Conservation (phyloP, 1,140 invertebrate species). For the Drosophila varians region DNA sequence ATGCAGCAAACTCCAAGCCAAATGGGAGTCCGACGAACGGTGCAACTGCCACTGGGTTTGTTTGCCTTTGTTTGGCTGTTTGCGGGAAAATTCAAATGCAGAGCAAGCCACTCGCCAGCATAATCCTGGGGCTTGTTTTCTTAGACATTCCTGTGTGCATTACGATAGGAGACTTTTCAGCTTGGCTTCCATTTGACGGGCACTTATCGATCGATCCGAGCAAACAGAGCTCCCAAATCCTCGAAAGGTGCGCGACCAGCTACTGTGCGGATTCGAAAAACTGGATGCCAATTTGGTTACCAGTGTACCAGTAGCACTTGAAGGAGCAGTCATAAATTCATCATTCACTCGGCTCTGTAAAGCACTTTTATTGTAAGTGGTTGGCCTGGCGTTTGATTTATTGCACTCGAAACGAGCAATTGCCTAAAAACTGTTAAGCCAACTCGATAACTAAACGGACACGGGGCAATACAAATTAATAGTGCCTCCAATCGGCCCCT, state of each 20-base stretch:
- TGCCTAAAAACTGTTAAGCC: conserved; percentile 42
- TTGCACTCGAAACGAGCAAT: conserved; percentile 34
- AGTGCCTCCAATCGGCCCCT: conserved; percentile 45
- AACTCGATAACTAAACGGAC: conserved; percentile 51
- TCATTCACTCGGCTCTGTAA: conserved; percentile 56
- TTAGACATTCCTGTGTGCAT: conserved; percentile 61
- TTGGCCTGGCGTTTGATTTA: conserved; percentile 68
- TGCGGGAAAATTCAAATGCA: conserved; percentile 75
- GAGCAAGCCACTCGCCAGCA: conserved; percentile 56
- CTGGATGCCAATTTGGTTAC: conserved; percentile 57
- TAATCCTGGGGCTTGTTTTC: conserved; percentile 79
- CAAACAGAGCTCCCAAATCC: conserved; percentile 27
- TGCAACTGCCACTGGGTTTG: conserved; percentile 34
- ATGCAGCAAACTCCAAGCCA: conserved; percentile 49
- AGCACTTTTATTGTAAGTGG: conserved; percentile 27
- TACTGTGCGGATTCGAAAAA: conserved; percentile 60
- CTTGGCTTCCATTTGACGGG: conserved; percentile 17
- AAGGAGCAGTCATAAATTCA: conserved; percentile 73
- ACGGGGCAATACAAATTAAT: conserved; percentile 19
- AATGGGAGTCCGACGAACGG: conserved; percentile 9
- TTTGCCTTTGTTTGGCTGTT: conserved; percentile 51
- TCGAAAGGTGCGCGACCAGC: conserved; percentile 45
- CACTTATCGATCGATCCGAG: conserved; percentile 37
- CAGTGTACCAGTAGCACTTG: conserved; percentile 40
- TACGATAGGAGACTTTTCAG: conserved; percentile 55